Evolutionary conservation across 1,140 invertebrate species (phyloP).

Genomic region (Planococcus citri): DNA sequence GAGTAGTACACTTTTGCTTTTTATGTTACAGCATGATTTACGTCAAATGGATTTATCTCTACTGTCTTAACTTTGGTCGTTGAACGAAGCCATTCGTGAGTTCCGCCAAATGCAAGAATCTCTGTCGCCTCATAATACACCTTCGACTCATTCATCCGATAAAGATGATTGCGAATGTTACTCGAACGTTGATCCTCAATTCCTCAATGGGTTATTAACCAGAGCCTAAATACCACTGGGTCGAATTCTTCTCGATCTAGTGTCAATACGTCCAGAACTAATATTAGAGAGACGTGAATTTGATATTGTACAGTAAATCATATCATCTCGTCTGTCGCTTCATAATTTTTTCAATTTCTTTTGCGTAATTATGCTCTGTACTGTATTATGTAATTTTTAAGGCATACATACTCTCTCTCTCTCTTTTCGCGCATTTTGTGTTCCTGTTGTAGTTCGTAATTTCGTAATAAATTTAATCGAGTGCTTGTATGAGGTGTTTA

Average conservation of each 20-base stretch:
- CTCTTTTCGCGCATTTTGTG: neutral
- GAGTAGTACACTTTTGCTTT: conserved; percentile 23
- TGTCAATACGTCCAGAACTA: neutral
- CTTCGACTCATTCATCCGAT: conserved; percentile 29
- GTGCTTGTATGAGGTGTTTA: neutral
- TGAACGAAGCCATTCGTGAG: conserved; percentile 78
- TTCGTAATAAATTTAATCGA: neutral
- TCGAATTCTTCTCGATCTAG: neutral
- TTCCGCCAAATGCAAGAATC: conserved; percentile 58
- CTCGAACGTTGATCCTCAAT: neutral
- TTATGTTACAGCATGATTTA: conserved; percentile 66
- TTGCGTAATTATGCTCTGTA: no score
- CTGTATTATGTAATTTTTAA: neutral
- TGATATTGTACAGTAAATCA: neutral
- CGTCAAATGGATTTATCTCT: conserved; percentile 71
- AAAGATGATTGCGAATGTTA: neutral
- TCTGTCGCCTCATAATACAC: conserved; percentile 47
- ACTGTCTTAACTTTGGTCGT: conserved; percentile 70
- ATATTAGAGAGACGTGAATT: neutral
- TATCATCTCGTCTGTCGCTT: neutral
- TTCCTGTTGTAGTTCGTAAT: neutral
- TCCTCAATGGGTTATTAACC: neutral
- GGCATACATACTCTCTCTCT: neutral
- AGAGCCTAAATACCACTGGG: neutral
- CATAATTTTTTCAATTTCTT: neutral